Evolutionary conservation across 2,888 invertebrate species (phyloP).

Genomic region (Eupithecia subumbrata): DNA sequence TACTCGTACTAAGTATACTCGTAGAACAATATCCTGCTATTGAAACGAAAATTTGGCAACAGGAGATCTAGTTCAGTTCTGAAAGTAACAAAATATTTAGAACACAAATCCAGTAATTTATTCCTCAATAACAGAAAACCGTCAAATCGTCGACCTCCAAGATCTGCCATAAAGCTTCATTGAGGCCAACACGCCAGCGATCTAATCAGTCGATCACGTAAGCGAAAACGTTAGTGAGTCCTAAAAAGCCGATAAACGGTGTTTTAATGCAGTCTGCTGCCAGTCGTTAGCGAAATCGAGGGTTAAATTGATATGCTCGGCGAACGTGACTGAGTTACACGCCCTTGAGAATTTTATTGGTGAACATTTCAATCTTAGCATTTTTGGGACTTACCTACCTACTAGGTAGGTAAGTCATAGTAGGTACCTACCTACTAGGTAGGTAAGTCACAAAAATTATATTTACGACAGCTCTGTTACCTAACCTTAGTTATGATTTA

Average conservation of each 20-base stretch:
- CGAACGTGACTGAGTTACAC: conserved; percentile 24
- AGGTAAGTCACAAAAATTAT: no score
- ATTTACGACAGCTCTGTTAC: background rate
- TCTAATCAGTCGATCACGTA: conserved; percentile 36
- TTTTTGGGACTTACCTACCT: background rate
- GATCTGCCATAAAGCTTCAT: conserved; percentile 28
- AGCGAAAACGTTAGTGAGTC: conserved; percentile 35
- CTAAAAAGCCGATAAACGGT: conserved; percentile 34
- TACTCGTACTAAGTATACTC: no score
- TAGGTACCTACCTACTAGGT: no score
- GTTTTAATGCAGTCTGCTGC: conserved; percentile 32
- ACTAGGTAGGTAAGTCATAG: background rate
- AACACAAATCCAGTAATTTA: background rate
- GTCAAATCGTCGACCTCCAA: conserved; percentile 19
- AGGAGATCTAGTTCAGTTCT: background rate
- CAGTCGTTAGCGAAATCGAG: conserved; percentile 36
- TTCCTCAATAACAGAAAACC: conserved; percentile 3
- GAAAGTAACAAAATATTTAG: background rate
- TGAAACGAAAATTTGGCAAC: background rate
- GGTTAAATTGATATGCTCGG: conserved; percentile 32
- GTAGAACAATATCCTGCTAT: background rate
- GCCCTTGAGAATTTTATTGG: conserved; percentile 20
- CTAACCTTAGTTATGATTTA: background rate
- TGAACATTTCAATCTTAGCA: background rate
- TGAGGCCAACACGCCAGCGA: conserved; percentile 34